Base-by-base conservation (phyloP, 1,140 invertebrate genomes). In the Holcopasites calliopsidis region DNA sequence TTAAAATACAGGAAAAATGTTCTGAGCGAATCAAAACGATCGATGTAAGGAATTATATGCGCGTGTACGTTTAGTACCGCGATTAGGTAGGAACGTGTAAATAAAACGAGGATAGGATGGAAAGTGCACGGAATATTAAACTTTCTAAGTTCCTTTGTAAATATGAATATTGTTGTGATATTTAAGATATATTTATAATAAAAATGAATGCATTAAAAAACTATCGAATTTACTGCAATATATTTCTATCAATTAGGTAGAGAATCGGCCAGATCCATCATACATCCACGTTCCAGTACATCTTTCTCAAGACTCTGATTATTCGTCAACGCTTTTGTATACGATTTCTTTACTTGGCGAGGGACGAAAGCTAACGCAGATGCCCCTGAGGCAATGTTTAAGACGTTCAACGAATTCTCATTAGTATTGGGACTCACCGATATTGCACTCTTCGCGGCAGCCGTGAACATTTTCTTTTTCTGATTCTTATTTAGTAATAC, bases 191-290 rank as follows among this genome's bases (percentile, higher is more conserved):
- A 83, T 83, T 79, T 83, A 61, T 65, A 76, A 58, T 74, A 68
- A 64, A 72, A 57, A n/a, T n/a, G n/a, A 38, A 44, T 8, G 0
- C 33, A 33, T 76, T 38, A 66, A 42, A 64, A 23, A 7, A 16
- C 61, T 52, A 11, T 70, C 5, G n/a, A n/a, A 26, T 66, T 57
- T 40, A 57, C 38, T 66, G 40, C 55, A 42, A 75, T 21, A 47
- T 71, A 23, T 47, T 38, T 33, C 3, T 38, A 44, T 79, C 58
- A 77, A 52, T 74, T 11, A 52, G 89, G 86, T 47, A 90, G 57
- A 16, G 85, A 84, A 40, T 89, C 80, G 35, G 68, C 83, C n/a
- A 91, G 74, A 26, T 92, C 90, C 87, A 90, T 89, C 73, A 88
- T 84, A 75, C 50, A 82, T 49, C 86, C 78, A 61, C 58, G 83